Evolutionary conservation across 2,797 vertebrate genomes (phyloP).

Genomic region (Lacerta agilis): DNA sequence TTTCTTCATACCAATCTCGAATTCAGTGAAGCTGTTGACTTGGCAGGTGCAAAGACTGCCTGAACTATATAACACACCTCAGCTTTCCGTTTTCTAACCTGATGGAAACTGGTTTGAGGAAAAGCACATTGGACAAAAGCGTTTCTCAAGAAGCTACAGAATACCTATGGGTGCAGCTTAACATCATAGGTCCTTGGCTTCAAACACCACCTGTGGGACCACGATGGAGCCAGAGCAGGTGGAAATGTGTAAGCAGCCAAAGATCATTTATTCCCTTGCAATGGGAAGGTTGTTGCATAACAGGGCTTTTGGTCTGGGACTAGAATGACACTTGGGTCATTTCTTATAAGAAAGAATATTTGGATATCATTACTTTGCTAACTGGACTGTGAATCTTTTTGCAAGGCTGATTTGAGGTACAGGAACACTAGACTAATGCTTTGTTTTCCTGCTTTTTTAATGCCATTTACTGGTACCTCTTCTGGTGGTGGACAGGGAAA

Average conservation of each 20-base stretch:
- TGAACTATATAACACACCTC: too few species aligned
- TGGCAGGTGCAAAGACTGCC: too few species aligned
- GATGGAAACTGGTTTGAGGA: too few species aligned
- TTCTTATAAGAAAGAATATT: not conserved
- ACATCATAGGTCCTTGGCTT: too few species aligned
- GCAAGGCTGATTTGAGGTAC: not conserved
- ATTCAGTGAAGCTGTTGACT: too few species aligned
- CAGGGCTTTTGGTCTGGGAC: not conserved
- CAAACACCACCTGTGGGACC: too few species aligned
- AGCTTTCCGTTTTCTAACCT: too few species aligned
- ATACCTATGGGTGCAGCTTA: too few species aligned
- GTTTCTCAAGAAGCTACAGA: too few species aligned
- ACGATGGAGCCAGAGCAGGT: too few species aligned
- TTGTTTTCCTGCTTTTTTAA: not conserved
- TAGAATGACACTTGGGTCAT: not conserved
- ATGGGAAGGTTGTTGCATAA: not conserved
- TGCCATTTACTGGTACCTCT: not conserved
- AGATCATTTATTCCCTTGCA: not conserved
- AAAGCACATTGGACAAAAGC: too few species aligned
- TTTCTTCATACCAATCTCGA: too few species aligned
- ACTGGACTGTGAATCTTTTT: not conserved
- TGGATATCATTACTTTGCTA: not conserved
- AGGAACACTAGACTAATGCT: not conserved
- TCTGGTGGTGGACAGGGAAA: not conserved
- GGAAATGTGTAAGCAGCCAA: not conserved